Base-by-base conservation (phyloP, 2,113 vertebrate genomes). In the Microcebus lehilahytsara region DNA sequence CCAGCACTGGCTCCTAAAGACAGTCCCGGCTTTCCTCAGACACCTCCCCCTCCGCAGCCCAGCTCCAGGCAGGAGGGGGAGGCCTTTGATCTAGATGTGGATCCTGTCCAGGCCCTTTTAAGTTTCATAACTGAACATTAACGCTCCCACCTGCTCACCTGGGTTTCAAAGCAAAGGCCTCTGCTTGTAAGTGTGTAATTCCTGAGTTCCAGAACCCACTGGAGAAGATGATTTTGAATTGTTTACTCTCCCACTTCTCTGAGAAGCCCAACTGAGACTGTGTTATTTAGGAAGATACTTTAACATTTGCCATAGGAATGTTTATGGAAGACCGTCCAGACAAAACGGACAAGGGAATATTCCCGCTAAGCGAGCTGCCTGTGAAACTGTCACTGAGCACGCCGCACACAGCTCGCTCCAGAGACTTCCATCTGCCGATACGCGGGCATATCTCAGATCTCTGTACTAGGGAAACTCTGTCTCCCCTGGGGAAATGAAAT, bases 51-150 rank as follows among this genome's bases (percentile, higher is more conserved):
- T 42, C 42, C 12, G 9, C 58, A 79, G 91, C 81, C 46, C 95
- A 30, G 75, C 93, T 88, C 77, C 75, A 32, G 94, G 97, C 90
- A 22, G n/a, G 64, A 49, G 22, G 34, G 62, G 85, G 27, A 91
- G 37, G 85, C 60, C 91, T 97, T 98, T 97, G 95, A 97, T 97
- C 60, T 85, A 89, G 46, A 67, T 91, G 46, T n/a, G 89, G 67
- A 83, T 89, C 83, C 75, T 74, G 22, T 91, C 93, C 89, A 96
- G 93, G 85, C 23, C 53, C 91, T 95, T 97, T 91, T 4, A 92
- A 95, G 93, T 95, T 85, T 91, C 67, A 25, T 51, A 85, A 62
- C 42, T 69, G 81, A 85, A 74, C 49, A 34, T 67, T 83, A 88
- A 79, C 37, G 80, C 56, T 94, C 91, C 77, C 72, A 83, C 72